A percentile compares a stretch with the other conserved stretches of the same genome.
phyloP scores from a whole-genome alignment of 1,140 invertebrate species.

The Caenorhabditis briggsae region DNA sequence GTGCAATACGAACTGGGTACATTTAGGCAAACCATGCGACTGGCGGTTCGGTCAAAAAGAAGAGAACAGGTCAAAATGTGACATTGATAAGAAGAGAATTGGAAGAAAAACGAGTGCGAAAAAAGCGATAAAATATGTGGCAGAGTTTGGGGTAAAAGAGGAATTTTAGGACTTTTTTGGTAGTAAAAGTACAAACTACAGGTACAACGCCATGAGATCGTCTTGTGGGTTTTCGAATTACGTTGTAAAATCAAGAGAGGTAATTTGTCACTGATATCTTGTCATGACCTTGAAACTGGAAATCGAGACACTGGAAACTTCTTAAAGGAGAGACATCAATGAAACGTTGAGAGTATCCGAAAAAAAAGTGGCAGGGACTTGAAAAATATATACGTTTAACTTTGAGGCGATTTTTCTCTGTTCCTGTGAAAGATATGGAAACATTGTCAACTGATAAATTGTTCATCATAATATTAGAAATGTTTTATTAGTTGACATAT shows the following conservation, averaged over 20 bases:
- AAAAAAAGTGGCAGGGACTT: no score
- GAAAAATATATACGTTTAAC: no score
- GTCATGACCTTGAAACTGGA: not conserved
- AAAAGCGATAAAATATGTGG: not conserved
- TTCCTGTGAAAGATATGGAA: no score
- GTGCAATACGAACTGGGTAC: not conserved
- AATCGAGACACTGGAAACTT: not conserved
- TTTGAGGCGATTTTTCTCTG: no score
- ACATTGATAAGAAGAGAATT: not conserved
- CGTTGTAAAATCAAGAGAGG: not conserved
- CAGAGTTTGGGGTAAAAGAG: not conserved
- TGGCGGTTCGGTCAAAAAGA: not conserved
- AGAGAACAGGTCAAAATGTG: not conserved
- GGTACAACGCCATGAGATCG: not conserved
- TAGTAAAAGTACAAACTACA: conserved; percentile 13
- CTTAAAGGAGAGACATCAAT: not conserved
- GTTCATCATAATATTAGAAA: no score
- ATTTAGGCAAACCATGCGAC: not conserved
- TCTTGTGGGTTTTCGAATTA: not conserved
- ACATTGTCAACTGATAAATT: no score
- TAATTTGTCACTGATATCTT: conserved; percentile 4
- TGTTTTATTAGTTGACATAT: no score
- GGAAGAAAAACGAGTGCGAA: not conserved
- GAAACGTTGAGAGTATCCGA: not conserved
- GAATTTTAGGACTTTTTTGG: not conserved